Evolutionary conservation across 64 coral and sea anemone genomes (phyloP).

Genomic region (Stylophora pistillata): DNA sequence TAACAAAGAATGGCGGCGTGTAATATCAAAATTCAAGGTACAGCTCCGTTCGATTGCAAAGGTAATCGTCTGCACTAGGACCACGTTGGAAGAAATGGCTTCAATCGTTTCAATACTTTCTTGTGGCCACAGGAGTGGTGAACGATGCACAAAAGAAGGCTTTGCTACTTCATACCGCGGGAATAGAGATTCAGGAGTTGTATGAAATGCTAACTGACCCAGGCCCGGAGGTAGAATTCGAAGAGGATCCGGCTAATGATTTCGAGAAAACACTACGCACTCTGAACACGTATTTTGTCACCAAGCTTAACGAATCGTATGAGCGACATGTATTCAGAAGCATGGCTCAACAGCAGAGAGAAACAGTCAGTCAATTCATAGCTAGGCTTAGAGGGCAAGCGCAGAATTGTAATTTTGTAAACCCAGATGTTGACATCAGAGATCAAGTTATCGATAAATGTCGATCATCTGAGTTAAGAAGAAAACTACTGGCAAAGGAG

Average conservation of each 20-base stretch:
- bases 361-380: slow-evolving; percentile 59
- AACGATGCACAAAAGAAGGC: slow-evolving; percentile 45
- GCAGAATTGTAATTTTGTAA: slow-evolving; percentile 50
- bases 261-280: slow-evolving; percentile 19
- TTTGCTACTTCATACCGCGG: slow-evolving; percentile 48
- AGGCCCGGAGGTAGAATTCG: background rate
- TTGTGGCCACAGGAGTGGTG: slow-evolving; percentile 50
- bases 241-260: slow-evolving; percentile 10
- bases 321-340: slow-evolving; percentile 48
- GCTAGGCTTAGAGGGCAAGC: slow-evolving; percentile 31
- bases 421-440: slow-evolving; percentile 55
- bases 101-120: slow-evolving; percentile 71
- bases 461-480: slow-evolving; percentile 6
- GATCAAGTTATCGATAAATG: slow-evolving; percentile 76
- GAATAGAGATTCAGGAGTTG: slow-evolving; percentile 59
- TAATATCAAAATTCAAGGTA: too few species aligned
- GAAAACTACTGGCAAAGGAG: slow-evolving; percentile 46
- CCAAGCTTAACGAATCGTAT: slow-evolving; percentile 49
- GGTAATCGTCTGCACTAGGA: slow-evolving; percentile 29
- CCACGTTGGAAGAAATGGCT: slow-evolving; percentile 71
- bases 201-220: slow-evolving; percentile 59
- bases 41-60: slow-evolving; percentile 6
- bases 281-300: slow-evolving; percentile 51
- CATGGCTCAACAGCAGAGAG: slow-evolving; percentile 46
- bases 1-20: too few species aligned